These are phyloP conservation scores for Drosophila ananassae DNA, from an alignment of 1,140 invertebrate genomes.

Conservation along the genomic window DNA sequence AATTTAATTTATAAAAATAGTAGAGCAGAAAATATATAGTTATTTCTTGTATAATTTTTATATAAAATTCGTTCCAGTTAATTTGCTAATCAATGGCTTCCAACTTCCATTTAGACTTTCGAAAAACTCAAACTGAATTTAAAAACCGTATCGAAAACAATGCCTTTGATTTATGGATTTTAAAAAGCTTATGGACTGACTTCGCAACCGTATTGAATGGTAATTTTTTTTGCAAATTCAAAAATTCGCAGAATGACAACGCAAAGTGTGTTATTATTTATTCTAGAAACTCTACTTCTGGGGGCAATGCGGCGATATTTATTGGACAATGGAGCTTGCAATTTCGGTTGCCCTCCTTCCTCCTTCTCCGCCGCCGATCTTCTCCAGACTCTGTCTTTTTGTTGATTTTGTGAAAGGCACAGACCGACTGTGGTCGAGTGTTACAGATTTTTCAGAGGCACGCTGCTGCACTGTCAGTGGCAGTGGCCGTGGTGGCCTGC, in stretches of 20 bases:
- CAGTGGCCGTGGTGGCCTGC: constrained; percentile 19
- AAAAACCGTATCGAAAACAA: constrained; percentile 14
- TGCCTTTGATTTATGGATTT: constrained; percentile 29
- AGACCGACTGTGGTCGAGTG: constrained; percentile 32
- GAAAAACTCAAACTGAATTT: neutral
- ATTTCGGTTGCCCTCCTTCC: constrained; percentile 1
- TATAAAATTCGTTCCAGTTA: neutral
- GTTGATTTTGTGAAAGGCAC: constrained; percentile 47
- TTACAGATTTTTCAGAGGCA: constrained; percentile 39
- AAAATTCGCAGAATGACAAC: constrained; percentile 37
- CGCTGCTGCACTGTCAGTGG: constrained; percentile 2
- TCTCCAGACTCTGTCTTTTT: constrained; percentile 8
- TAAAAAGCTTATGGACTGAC: constrained; percentile 13
- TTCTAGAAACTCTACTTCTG: constrained; percentile 31
- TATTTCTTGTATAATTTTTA: no score
- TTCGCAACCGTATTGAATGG: constrained; percentile 9
- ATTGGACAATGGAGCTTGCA: constrained; percentile 12
- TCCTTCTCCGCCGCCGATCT: constrained; percentile 5
- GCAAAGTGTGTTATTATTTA: constrained; percentile 47
- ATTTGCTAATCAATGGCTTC: neutral
- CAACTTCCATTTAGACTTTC: neutral
- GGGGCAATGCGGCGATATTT: constrained; percentile 24
- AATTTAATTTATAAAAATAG: neutral
- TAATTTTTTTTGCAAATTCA: constrained; percentile 12
- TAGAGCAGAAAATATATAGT: no score